Conservation (phyloP, 2,113 vertebrate species). For the Romanogobio albipinnatus region DNA sequence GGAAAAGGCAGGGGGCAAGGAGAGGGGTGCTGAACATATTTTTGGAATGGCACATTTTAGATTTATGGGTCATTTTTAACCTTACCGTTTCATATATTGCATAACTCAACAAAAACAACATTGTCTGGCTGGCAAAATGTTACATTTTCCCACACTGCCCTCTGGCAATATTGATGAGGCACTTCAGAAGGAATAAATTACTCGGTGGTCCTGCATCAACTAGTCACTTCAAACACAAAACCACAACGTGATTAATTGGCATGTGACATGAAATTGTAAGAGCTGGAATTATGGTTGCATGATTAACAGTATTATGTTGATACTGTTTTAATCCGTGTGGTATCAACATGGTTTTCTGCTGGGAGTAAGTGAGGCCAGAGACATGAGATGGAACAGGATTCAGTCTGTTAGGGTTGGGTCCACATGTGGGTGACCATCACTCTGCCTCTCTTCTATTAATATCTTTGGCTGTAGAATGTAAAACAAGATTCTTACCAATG, state of each 20-base stretch:
- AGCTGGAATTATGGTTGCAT: slow-evolving; percentile 10
- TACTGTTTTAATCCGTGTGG: neutral
- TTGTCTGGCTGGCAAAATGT: neutral
- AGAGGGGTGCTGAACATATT: neutral
- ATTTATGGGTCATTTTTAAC: neutral
- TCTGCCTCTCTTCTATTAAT: slow-evolving; percentile 58
- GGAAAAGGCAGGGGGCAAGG: neutral
- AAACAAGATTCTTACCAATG: slow-evolving; percentile 56
- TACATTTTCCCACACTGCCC: slow-evolving; percentile 46
- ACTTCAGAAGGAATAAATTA: slow-evolving; percentile 28
- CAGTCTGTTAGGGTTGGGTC: slow-evolving; percentile 52
- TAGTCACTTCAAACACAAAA: slow-evolving; percentile 30
- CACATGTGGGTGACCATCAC: slow-evolving; percentile 57
- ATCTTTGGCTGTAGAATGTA: slow-evolving; percentile 58
- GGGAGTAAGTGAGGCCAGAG: slow-evolving; percentile 40
- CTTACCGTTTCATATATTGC: neutral
- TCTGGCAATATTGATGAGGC: slow-evolving; percentile 42
- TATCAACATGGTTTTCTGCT: slow-evolving; percentile 11
- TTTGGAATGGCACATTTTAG: neutral
- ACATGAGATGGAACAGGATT: slow-evolving; percentile 58
- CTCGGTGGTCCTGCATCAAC: slow-evolving; percentile 30
- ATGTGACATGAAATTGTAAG: slow-evolving; percentile 7
- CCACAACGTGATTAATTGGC: slow-evolving; percentile 16
- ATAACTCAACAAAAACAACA: slow-evolving; percentile 20
- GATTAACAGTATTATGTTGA: neutral